Percentiles rank a stretch among this genome's conserved stretches.
Evolutionary conservation across 2,113 vertebrate species (phyloP).

Genomic region (Aleadryas rufinucha): DNA sequence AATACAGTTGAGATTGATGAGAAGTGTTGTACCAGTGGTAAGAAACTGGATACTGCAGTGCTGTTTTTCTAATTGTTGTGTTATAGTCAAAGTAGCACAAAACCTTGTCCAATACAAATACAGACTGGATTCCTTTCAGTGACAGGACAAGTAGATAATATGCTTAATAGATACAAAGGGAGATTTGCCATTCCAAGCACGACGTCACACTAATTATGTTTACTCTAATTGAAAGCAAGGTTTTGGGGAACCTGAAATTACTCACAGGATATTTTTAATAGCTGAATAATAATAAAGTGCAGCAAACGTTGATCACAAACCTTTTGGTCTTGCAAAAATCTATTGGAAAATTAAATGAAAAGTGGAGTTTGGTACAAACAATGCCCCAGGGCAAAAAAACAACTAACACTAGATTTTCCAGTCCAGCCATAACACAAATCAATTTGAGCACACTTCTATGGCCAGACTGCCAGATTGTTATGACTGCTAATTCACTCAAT

Average conservation of each 20-base stretch:
- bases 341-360: slow-evolving; percentile 79
- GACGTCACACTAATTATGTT: slow-evolving; percentile 80
- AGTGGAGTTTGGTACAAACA: slow-evolving; percentile 77
- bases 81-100: slow-evolving; percentile 50
- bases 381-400: slow-evolving; percentile 78
- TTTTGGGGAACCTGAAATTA: slow-evolving; percentile 77
- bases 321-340: slow-evolving; percentile 74
- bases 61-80: slow-evolving; percentile 56
- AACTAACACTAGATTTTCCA: slow-evolving; percentile 79
- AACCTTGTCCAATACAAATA: slow-evolving; percentile 63
- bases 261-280: slow-evolving; percentile 72
- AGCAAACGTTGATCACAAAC: slow-evolving; percentile 74
- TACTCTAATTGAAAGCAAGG: slow-evolving; percentile 82
- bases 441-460: slow-evolving; percentile 77
- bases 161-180: slow-evolving; percentile 76
- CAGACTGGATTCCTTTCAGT: slow-evolving; percentile 64
- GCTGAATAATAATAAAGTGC: slow-evolving; percentile 65
- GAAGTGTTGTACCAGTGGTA: background rate
- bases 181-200: slow-evolving; percentile 78
- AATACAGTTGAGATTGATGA: slow-evolving; percentile 44
- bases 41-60: slow-evolving; percentile 1
- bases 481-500: slow-evolving; percentile 82
- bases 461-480: slow-evolving; percentile 79
- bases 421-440: slow-evolving; percentile 79
- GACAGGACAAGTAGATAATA: slow-evolving; percentile 73